Evolutionary conservation across 2,888 invertebrate species (phyloP), one percentile per base, ranked within the genome.

Genomic region (Parelbella ahira): DNA sequence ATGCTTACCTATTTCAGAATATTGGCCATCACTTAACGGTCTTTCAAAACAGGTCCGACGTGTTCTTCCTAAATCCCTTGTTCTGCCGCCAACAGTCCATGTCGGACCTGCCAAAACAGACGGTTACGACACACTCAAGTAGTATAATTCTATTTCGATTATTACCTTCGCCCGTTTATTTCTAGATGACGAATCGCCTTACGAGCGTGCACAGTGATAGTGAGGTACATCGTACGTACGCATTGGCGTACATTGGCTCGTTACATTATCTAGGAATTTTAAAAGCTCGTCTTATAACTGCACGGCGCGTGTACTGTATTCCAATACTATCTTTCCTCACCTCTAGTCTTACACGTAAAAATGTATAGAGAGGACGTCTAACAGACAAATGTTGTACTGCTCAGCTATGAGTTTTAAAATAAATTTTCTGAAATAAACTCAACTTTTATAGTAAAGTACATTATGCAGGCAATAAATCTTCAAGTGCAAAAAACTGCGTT

Each of bases 141-240:
- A 71, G 71, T 69, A 75, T 80, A 77, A 79, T 81, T 84, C 86
- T 86, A 86, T 87, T 87, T 86, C 75, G 81, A 87, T 83, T 83
- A 83, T 82, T 86, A 81, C 84, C 84, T 87, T 84, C 81, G 76
- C 65, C 68, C 63, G 80, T 80, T 84, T 86, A 84, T 86, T 82
- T 81, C 72, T 67, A 72, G 74, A 83, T 84, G 86, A 86, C 77
- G 83, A 76, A 84, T 82, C 68, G 71, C 63, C 65, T 66, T 63
- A 71, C 71, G 61, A 63, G 64, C 70, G 70, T 62, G 53, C 50
- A 56, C 57, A 58, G 63, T 53, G 64, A 68, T 63, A 56, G 62
- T 62, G n/a, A 58, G 60, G 50, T 49, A 50, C 50, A 49, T 47
- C 54, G 58, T 63, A 59, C 65, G 63, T 69, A 66, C 60, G 60